phyloP scores from a whole-genome alignment of 2,113 vertebrate species.

The Scolopax mira region DNA sequence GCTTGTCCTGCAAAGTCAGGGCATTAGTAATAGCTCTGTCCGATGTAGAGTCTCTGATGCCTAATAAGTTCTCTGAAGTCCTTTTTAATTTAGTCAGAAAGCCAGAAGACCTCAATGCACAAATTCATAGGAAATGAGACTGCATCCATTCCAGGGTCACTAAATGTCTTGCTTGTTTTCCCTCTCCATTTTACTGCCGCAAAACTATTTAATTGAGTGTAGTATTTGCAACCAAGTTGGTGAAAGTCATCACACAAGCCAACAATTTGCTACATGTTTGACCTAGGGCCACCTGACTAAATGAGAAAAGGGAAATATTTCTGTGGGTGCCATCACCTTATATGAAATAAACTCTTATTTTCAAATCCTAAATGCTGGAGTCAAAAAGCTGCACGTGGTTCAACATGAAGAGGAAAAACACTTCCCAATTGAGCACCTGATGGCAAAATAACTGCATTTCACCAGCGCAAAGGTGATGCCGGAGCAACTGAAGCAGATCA shows the following conservation, averaged over 20 bases:
- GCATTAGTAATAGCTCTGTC: neutral
- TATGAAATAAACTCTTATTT: neutral
- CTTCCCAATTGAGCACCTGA: neutral
- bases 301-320: neutral
- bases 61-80: neutral
- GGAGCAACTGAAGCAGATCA: neutral
- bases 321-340: neutral
- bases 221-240: neutral
- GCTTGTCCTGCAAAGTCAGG: neutral
- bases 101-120: neutral
- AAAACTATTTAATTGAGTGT: neutral
- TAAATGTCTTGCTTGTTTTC: neutral
- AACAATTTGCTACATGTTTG: neutral
- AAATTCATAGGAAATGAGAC: neutral
- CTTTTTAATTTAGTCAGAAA: neutral
- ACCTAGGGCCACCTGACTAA: neutral
- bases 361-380: neutral
- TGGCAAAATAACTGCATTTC: neutral
- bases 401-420: neutral
- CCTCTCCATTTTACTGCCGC: neutral
- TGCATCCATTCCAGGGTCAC: neutral
- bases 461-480: neutral
- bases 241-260: neutral
- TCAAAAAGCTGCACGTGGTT: neutral
- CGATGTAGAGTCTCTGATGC: neutral